Evolutionary conservation across 2,888 invertebrate species (phyloP), one percentile per base, ranked within the genome.

Genomic region (Campaea margaritaria): DNA sequence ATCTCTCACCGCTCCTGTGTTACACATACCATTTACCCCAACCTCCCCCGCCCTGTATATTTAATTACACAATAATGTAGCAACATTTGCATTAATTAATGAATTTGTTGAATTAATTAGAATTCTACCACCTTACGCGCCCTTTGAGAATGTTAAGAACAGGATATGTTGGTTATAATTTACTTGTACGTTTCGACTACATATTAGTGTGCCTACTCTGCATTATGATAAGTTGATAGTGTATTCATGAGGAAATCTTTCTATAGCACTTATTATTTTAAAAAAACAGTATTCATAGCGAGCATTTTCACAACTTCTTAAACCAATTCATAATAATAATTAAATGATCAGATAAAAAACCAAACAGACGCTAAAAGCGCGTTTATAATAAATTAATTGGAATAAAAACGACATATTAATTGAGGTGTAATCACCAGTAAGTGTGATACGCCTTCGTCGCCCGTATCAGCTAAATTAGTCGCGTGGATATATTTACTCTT

Each of bases 31-130:
- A 79, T 84, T 79, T 80, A 75, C 81, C 78, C 69, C 79, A 68
- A 69, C 68, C 70, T 76, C 77, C 82, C 80, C 81, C 75, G 58
- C 64, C 60, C 47, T 62, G 47, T 66, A 67, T 70, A 72, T 84
- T 88, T 86, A 87, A 89, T 89, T 86, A 89, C 80, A 78, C 74
- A 73, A 70, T 74, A 83, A 85, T 83, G 81, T 79, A 83, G 82
- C 84, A 83, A 83, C 82, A 77, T 78, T 78, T 76, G 77, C 75
- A 76, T 76, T 76, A 72, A 76, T 78, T 76, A 79, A 72, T 76
- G 62, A 78, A 80, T 80, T 82, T 78, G 81, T 80, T 75, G 61
- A 77, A 78, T 79, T 80, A 80, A 79, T 75, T 70, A 70, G 62
- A 65, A 62, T 63, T 61, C 48, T 58, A 60, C 50, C 58, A 63